Percentiles rank a stretch among this genome's conserved stretches.
Evolutionary conservation across 2,113 vertebrate species (phyloP).

Genomic region (Setophaga petechia): DNA sequence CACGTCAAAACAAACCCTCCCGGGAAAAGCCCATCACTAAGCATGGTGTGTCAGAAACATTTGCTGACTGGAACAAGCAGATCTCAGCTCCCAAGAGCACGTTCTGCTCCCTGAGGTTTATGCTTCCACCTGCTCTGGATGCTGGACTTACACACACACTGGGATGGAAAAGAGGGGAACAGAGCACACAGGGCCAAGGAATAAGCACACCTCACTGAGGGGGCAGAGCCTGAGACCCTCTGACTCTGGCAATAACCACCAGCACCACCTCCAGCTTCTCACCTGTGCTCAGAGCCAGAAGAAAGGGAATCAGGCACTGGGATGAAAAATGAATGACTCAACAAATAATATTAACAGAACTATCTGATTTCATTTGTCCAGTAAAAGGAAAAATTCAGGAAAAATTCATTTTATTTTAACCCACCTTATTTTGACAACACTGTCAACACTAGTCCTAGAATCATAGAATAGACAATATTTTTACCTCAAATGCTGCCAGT

Average conservation of each 20-base stretch:
- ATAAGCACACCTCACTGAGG: background rate
- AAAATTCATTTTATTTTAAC: background rate
- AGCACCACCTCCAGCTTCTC: background rate
- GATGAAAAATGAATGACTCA: background rate
- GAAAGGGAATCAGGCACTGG: background rate
- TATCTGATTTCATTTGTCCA: background rate
- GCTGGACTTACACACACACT: background rate
- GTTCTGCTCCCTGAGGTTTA: background rate
- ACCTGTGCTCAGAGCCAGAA: background rate
- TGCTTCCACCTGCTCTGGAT: background rate
- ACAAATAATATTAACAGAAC: background rate
- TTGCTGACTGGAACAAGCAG: background rate
- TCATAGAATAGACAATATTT: background rate
- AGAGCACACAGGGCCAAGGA: fast-evolving
- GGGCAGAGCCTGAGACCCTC: background rate
- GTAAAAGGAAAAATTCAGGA: background rate
- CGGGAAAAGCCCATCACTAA: background rate
- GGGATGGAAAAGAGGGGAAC: background rate
- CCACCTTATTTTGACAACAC: background rate
- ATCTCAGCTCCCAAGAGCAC: background rate
- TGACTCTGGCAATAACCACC: background rate
- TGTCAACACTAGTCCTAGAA: background rate
- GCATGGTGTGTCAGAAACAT: background rate
- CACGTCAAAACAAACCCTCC: background rate
- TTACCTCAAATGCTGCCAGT: background rate